Base-by-base conservation (phyloP, 53 echinoderm and acorn worm genomes). In the Echinometra lucunter region DNA sequence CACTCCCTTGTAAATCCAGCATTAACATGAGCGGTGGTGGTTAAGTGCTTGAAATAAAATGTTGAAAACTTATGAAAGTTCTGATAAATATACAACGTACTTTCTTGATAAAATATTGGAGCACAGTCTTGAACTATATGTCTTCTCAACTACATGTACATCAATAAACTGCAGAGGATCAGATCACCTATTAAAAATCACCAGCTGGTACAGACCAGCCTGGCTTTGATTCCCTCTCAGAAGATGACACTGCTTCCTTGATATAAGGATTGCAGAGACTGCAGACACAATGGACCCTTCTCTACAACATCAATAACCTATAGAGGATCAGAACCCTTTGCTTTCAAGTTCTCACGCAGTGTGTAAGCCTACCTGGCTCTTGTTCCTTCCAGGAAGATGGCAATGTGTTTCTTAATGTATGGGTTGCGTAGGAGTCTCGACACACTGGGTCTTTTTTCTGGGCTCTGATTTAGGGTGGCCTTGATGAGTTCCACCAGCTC, bases 321-420 rank as follows among this genome's bases (percentile, higher is more conserved):
- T 80, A 40, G 81, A 37, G 37, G 17, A 30, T 57, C 28, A 53
- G 37, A 56, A n/a, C 37, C 21, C n/a, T 37, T 32, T 89, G 6
- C 12, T 53, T 53, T 53, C 37, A 23, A 12, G 40, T n/a, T 67
- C 30, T 53, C 8, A n/a, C 11, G 42, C 19, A 44, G 19, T 42
- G 25, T 42, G 12, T 19, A 8, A 49, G 6, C 93, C 67, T 94
- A 99, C 99, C 98, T 96, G 92, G 95, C 94, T 83, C 97, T 95
- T 53, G 99, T 99, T 18, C 99, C 98, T 66, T 99, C 99, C 40
- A 99, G 95, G 91, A 99, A 99, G 90, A 99, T 96, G 6, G 98
- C 99, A 55, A 99, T 99, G 95, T 99, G 99, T 89, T 96, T 97
- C 91, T 99, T 99, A 96, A 99, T 99, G 96, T 96, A 99, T 6